phyloP scores from a whole-genome alignment of 2,797 vertebrate genomes.

The Lepilemur ruficaudatus region DNA sequence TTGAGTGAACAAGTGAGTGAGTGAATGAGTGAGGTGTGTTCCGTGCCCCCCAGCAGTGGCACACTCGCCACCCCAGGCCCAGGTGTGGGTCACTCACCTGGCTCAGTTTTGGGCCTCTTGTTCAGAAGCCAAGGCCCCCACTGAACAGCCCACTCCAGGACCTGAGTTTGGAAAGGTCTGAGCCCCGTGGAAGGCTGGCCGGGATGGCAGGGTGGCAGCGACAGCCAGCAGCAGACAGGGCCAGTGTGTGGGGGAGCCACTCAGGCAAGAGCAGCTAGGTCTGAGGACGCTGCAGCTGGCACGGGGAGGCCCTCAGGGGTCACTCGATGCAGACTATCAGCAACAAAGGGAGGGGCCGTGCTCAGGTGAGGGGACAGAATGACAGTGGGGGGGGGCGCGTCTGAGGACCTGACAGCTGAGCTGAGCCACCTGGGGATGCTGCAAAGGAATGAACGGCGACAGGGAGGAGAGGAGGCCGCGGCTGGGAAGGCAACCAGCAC shows the following conservation, averaged over 20 bases:
- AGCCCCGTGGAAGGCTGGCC: background rate
- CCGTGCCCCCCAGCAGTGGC: background rate
- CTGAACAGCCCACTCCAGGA: background rate
- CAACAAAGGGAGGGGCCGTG: rapidly evolving
- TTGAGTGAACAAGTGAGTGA: background rate
- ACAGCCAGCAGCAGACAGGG: too few species aligned
- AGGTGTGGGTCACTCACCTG: background rate
- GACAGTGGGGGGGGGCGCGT: too few species aligned
- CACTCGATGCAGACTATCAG: background rate
- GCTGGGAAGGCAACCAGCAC: background rate
- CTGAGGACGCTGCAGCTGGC: background rate
- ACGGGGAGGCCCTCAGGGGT: background rate
- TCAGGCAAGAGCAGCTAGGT: background rate
- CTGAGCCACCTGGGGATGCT: background rate
- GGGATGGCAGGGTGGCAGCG: rapidly evolving
- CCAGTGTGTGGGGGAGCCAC: rapidly evolving
- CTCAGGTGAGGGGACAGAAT: background rate
- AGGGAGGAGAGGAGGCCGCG: background rate
- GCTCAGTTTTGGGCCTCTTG: background rate
- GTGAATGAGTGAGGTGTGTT: rapidly evolving
- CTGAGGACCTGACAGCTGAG: background rate
- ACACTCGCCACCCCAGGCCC: background rate
- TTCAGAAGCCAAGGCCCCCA: background rate
- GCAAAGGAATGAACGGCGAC: background rate
- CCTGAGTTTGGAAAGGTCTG: background rate